Evolutionary conservation across 2,797 vertebrate genomes (phyloP), one percentile per base, ranked within the genome.

Genomic region (Botia kubotai): DNA sequence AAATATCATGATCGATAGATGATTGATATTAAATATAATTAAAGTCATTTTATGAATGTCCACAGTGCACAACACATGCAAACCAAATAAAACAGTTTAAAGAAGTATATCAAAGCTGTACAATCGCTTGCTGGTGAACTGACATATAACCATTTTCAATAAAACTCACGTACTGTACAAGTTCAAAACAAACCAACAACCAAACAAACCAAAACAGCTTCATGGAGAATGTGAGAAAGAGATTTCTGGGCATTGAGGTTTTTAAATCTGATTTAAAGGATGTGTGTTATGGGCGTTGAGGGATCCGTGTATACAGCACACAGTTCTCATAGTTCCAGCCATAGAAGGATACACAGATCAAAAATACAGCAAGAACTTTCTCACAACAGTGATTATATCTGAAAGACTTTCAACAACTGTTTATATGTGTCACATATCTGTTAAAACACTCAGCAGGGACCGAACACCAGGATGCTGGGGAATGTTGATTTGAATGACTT

Each of bases 321-420:
- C 60, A 73, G 29, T 81, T 84, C 83, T 68, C 82, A 84, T 67
- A 58, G 43, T 72, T 65, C 66, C 29, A 74, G 57, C 82, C 82
- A 85, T 48, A 83, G 53, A 14, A 33, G 4, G 11, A 53, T 52
- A 21, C 16, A 17, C 6, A 48, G 57, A 67, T 60, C 72, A 76
- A 80, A 66, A 75, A 66, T 26, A 66, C 21, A 46, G 11, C 14
- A 33, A 6, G 43, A 43, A 26, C 48, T 11, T 36, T 11, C 17
- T 72, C 19, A 65, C 57, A 52, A 69, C 33, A 70, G 72, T 62
- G 39, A 14, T 36, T 29, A 17, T 17, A 65, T 36, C 3, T 33
- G 7, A 66, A 19, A 63, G 71, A 48, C 65, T 63, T 76, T 29
- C 46, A 55, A 52, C 19, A 48, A 66, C 43, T 43, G 26, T 68